These are phyloP conservation scores for Stegastes partitus DNA, from an alignment of 2,113 vertebrate species.

Conservation along the genomic window DNA sequence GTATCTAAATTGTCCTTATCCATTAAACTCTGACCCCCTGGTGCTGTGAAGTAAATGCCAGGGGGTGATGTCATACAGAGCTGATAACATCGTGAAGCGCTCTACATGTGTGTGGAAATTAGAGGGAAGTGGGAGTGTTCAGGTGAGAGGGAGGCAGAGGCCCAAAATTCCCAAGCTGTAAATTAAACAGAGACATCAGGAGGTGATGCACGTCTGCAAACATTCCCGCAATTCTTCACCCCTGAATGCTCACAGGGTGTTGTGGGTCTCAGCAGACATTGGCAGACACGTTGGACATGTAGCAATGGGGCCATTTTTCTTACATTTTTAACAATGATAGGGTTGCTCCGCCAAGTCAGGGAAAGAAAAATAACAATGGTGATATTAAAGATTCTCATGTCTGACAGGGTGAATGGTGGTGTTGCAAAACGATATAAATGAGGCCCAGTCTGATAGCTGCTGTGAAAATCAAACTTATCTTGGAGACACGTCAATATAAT, in stretches of 20 bases:
- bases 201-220: conserved; percentile 58
- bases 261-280: not conserved
- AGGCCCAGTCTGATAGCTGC: not conserved
- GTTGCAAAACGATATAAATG: conserved; percentile 12
- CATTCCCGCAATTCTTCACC: conserved; percentile 62
- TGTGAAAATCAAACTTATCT: conserved; percentile 17
- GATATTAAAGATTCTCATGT: not conserved
- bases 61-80: conserved; percentile 33
- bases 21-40: conserved; percentile 16
- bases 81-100: conserved; percentile 27
- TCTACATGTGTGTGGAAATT: not conserved
- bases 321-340: conserved; percentile 3
- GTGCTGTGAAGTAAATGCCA: conserved; percentile 10
- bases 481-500: not conserved
- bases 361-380: not conserved
- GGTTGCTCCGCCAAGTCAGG: not conserved
- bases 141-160: conserved; percentile 59
- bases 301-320: conserved; percentile 9
- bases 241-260: not conserved
- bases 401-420: not conserved
- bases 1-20: conserved; percentile 6
- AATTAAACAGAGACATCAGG: conserved; percentile 58
- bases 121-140: conserved; percentile 41
- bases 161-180: conserved; percentile 44
- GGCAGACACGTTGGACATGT: conserved; percentile 5